These are phyloP conservation scores for Chorisops tibialis DNA, from an alignment of 2,888 invertebrate genomes.

Conservation along the genomic window DNA sequence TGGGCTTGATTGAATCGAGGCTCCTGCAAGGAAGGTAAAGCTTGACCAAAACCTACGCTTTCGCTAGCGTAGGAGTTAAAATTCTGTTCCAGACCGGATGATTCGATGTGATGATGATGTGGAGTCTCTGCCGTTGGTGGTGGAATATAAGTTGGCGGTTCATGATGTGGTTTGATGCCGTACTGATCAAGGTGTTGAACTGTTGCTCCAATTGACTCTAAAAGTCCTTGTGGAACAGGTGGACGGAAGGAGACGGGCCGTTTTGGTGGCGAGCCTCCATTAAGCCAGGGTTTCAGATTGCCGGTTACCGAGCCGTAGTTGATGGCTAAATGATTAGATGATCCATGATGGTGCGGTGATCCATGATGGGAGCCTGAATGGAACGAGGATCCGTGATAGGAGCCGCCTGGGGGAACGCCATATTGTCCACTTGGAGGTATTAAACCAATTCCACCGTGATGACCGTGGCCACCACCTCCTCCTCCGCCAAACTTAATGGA, in stretches of 20 bases:
- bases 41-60: constrained; percentile 37
- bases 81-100: constrained; percentile 26
- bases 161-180: constrained; percentile 56
- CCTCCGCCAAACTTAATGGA: constrained; percentile 40
- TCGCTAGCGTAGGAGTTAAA: constrained; percentile 21
- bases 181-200: constrained; percentile 62
- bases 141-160: constrained; percentile 60
- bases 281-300: constrained; percentile 41
- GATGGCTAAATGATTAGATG: constrained; percentile 39
- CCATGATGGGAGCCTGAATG: constrained; percentile 21
- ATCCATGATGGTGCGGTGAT: constrained; percentile 29
- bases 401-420: constrained; percentile 34
- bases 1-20: constrained; percentile 44
- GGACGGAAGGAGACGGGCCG: constrained; percentile 70
- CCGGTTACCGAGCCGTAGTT: constrained; percentile 44
- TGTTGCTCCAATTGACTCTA: constrained; percentile 63
- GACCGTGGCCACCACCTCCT: not conserved
- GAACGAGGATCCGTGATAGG: constrained; percentile 3
- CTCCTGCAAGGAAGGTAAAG: constrained; percentile 42
- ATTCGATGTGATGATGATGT: constrained; percentile 23
- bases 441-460: constrained; percentile 25
- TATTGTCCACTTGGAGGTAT: constrained; percentile 61
- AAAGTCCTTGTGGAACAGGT: constrained; percentile 67
- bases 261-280: constrained; percentile 45
- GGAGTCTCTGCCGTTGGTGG: constrained; percentile 59